Evolutionary conservation across 2,888 invertebrate species (phyloP), one percentile per base, ranked within the genome.

Genomic region (Tachina grossa): DNA sequence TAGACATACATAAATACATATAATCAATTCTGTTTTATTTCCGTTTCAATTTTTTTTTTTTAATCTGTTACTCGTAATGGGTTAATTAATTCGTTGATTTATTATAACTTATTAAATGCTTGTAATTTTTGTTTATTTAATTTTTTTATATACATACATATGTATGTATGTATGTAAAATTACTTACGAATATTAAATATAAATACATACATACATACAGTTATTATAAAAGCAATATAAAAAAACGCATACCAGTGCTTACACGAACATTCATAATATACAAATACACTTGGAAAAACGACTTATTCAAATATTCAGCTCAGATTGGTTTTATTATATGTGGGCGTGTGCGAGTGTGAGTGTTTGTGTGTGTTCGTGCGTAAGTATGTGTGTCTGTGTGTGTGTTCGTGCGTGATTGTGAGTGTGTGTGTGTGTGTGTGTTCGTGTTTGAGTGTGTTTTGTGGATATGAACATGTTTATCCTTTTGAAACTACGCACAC

Each of bases 81-180:
- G 55, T 68, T 68, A 77, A 81, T 81, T 69, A 71, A 75, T 85
- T 74, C 55, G 55, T 75, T 72, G 51, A 77, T 68, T 72, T 77
- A 84, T 84, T 75, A 61, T 81, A 63, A 81, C 76, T 81, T 78
- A 69, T 81, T 82, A 79, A 85, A 85, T 79, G 85, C 71, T 74
- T 78, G 63, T 75, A 75, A 79, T 71, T 72, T 72, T 76, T 71
- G 61, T 74, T 66, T 47, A 65, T 61, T 68, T 45, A 31, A 31
- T 41, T 49, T 19, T 57, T 65, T 31, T 51, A 8, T 65, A 66
- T 31, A 31, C 31, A 31, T 31, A 31, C 31, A 31, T 31, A 31
- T 0, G 4, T 31, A 31, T 0, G 2, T 22, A 22, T n/a, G 22
- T 22, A 22, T 66, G 16, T 72, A 65, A 55, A 69, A 74, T 19